Evolutionary conservation across 2,113 vertebrate species (phyloP), one percentile per base, ranked within the genome.

Genomic region (Pao palembangensis): DNA sequence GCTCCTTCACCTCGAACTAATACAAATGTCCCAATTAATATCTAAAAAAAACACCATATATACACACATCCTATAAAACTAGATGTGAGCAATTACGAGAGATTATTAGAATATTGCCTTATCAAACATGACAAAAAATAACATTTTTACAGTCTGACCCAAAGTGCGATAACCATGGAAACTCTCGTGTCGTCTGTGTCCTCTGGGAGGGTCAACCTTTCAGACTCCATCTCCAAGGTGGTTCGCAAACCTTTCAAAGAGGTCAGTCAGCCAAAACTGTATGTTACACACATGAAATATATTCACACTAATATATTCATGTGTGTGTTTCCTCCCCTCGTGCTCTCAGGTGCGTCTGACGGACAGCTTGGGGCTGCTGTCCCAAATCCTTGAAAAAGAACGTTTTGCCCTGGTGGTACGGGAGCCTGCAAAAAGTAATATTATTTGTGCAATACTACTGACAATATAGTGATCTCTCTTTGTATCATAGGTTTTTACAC

Each of bases 161-260:
- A 95, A 50, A 94, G 95, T 16, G 91, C 94, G 91, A 93, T 95
- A 73, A 95, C 94, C 2, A 86, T 96, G 1, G 91, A 90, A 59
- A 94, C 92, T 67, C 93, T 96, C 89, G 89, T 98, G 34, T 93
- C 93, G 0, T 93, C 88, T 3, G 74, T 96, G 59, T 86, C 93
- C 10, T 90, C 81, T 7, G 93, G 92, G 17, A 94, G 94, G 82
- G 90, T 94, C 41, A 82, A 90, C 60, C 92, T 90, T 0, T 91
- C 90, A 0, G 94, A 96, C 28, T 83, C 93, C 7, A 92, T 96
- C 47, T 71, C 64, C 43, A 83, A 87, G 72, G 90, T 95, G 23
- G 84, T 96, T 80, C 93, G 93, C 85, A 94, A 91, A 69, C 91
- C 93, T 68, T 96, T 96, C 80, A 91, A 88, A 21, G 89, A 93